Conservation (phyloP, 2,888 invertebrate genomes). For the Geophilus truncorum region DNA sequence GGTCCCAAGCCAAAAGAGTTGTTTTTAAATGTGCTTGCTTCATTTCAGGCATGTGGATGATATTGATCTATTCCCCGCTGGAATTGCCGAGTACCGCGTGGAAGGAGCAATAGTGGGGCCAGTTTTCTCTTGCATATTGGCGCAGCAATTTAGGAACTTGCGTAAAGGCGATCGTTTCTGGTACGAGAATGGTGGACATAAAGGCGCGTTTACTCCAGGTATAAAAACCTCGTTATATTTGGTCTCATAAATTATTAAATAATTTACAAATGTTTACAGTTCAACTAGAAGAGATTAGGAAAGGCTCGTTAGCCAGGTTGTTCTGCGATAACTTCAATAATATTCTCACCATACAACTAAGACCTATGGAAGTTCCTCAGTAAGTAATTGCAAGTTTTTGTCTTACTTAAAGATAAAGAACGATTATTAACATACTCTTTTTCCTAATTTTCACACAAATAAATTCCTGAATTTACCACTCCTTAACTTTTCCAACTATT, state of each 20-base stretch:
- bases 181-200: conserved; percentile 33
- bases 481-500: too few relatives aligned
- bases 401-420: too few relatives aligned
- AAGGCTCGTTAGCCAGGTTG: conserved; percentile 40
- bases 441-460: too few relatives aligned
- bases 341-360: conserved; percentile 37
- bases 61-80: conserved; percentile 32
- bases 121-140: conserved; percentile 30
- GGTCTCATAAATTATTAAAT: too few relatives aligned
- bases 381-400: too few relatives aligned
- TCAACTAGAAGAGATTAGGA: conserved; percentile 42
- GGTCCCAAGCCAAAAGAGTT: neutral
- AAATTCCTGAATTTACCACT: too few relatives aligned
- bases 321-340: conserved; percentile 41
- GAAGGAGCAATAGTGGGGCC: conserved; percentile 32
- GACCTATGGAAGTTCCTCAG: conserved; percentile 33
- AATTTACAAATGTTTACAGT: too few relatives aligned
- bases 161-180: conserved; percentile 32
- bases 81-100: conserved; percentile 29
- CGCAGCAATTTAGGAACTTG: conserved; percentile 29
- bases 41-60: conserved; percentile 32
- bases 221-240: neutral
- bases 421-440: too few relatives aligned
- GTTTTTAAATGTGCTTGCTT: neutral
- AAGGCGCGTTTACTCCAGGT: conserved; percentile 31